Conservation (phyloP, 2,113 vertebrate genomes). For the Athene cunicularia region DNA sequence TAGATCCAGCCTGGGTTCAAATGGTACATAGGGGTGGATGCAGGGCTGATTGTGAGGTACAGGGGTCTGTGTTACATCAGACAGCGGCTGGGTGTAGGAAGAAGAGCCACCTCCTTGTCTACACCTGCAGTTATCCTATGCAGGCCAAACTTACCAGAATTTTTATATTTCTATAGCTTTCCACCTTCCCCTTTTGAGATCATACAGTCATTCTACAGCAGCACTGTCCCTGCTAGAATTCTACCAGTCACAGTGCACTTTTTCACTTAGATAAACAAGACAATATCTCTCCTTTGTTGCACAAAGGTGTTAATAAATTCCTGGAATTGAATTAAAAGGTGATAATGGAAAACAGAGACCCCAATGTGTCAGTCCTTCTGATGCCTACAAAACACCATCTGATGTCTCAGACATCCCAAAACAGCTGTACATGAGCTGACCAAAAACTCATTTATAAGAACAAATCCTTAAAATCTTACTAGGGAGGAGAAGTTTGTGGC, state of each 20-base stretch:
- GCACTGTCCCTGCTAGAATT: background rate
- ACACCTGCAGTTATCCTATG: background rate
- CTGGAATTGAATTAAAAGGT: constrained; percentile 34
- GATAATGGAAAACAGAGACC: constrained; percentile 47
- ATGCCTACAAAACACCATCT: background rate
- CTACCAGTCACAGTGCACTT: background rate
- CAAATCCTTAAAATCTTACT: background rate
- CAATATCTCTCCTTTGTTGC: background rate
- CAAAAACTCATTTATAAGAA: background rate
- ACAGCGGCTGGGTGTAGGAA: background rate
- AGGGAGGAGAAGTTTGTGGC: background rate
- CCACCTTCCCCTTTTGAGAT: background rate
- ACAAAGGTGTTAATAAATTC: constrained; percentile 35
- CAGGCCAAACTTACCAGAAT: background rate
- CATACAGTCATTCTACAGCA: background rate
- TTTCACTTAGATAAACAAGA: background rate
- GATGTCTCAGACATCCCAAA: background rate
- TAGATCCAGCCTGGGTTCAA: background rate
- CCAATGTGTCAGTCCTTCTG: background rate
- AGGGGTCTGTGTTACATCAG: background rate
- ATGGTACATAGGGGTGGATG: background rate
- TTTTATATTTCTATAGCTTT: background rate
- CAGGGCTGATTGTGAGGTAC: background rate
- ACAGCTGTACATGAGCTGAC: background rate
- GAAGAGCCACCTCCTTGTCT: background rate